A percentile compares a stretch with the other conserved stretches of the same genome.
phyloP scores from a whole-genome alignment of 2,888 invertebrate genomes.

The Galerucella calmariensis region DNA sequence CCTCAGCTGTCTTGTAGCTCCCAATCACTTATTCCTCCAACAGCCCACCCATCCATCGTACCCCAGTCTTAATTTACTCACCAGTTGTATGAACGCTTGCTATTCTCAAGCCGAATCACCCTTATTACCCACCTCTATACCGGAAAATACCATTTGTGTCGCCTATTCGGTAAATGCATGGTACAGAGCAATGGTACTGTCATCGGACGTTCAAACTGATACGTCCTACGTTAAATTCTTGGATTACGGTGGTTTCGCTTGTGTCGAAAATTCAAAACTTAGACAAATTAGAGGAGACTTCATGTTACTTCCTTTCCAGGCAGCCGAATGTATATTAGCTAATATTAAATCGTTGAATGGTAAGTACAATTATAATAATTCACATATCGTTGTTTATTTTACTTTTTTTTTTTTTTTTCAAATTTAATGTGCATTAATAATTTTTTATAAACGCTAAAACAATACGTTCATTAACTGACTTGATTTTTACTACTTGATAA shows the following conservation, averaged over 20 bases:
- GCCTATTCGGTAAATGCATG: slow-evolving; percentile 86
- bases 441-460: too few species aligned
- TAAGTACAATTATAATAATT: slow-evolving; percentile 59
- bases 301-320: slow-evolving; percentile 95
- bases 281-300: slow-evolving; percentile 95
- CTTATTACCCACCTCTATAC: slow-evolving; percentile 80
- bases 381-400: too few species aligned
- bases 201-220: slow-evolving; percentile 74
- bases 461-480: too few species aligned
- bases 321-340: slow-evolving; percentile 94
- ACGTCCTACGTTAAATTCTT: slow-evolving; percentile 87
- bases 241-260: slow-evolving; percentile 94
- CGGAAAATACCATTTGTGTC: slow-evolving; percentile 90
- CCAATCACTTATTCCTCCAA: slow-evolving; percentile 93
- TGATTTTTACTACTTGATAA: too few species aligned
- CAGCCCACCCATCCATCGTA: slow-evolving; percentile 95
- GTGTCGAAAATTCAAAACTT: slow-evolving; percentile 79
- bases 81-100: slow-evolving; percentile 82
- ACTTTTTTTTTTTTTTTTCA: too few species aligned
- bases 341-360: slow-evolving; percentile 82
- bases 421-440: too few species aligned
- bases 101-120: slow-evolving; percentile 86
- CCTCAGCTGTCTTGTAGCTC: slow-evolving; percentile 86
- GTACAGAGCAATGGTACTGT: slow-evolving; percentile 85
- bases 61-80: slow-evolving; percentile 83